Evolutionary conservation across 2,113 vertebrate species (phyloP), one percentile per base, ranked within the genome.

Genomic region (Oenanthe oenanthe): DNA sequence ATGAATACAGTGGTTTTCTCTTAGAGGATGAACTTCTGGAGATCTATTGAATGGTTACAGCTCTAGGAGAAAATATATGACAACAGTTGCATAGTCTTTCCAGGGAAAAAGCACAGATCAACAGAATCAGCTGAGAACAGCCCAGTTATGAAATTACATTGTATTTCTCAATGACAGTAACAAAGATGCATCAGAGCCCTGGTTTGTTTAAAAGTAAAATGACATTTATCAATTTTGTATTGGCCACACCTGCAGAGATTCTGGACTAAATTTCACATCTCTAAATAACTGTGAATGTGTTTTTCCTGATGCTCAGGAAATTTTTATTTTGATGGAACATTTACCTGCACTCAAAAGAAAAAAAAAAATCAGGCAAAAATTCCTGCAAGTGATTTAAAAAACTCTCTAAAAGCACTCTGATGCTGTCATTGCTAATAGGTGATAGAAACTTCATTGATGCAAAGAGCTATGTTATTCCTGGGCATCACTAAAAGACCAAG

Each of bases 391-490:
- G 63, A 81, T 60, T 97, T 92, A 28, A 42, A 95, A 92, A 96
- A 91, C 26, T 34, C 48, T 48, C 92, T 97, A 83, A 97, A 93
- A 95, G 54, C 84, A 85, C 87, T 95, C 68, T 91, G 86, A 91
- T 95, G 79, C 42, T 96, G 77, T 72, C 17, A 53, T 40, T 96
- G 87, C 43, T 91, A 93, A 91, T 92, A 92, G 78, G 61, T 95
- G 91, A 95, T 81, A 92, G 84, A 90, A 96, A 95, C 96, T 75
- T 57, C 82, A 86, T 96, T 92, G 72, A 68, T 85, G 85, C 79
- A 38, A 95, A 88, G 94, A 96, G 68, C 88, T 96, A 25, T 90
- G 94, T 65, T 97, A 87, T 97, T 97, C 57, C 81, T 92, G 89
- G 91, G 34, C 86, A 95, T 94, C 96, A 94, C 87, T 95, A 51